phyloP scores from a whole-genome alignment of 2,888 invertebrate genomes.

The Ashinkailepas kermadecensis region DNA sequence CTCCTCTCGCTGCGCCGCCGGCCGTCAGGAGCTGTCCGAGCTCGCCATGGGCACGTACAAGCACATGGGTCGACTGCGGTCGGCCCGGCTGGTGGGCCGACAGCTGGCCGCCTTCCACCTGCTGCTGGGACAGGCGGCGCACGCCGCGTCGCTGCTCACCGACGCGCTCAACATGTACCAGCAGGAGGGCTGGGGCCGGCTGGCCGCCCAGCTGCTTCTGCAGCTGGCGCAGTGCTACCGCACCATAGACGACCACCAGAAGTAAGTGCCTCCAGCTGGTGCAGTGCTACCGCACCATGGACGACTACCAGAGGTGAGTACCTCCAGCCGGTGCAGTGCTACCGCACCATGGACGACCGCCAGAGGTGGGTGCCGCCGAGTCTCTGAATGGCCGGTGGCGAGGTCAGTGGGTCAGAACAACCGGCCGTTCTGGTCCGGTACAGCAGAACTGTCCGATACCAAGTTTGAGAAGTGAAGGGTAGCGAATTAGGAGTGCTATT shows the following conservation, averaged over 20 bases:
- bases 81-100: conserved; percentile 77
- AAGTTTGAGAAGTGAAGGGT: too few relatives aligned
- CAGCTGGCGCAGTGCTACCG: conserved; percentile 78
- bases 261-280: conserved; percentile 38
- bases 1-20: too few relatives aligned
- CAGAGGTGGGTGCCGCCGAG: too few relatives aligned
- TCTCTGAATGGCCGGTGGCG: too few relatives aligned
- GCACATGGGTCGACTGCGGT: conserved; percentile 75
- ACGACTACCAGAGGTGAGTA: too few relatives aligned
- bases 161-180: conserved; percentile 79
- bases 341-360: too few relatives aligned
- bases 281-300: too few relatives aligned
- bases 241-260: conserved; percentile 66
- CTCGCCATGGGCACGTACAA: conserved; percentile 94
- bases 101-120: conserved; percentile 87
- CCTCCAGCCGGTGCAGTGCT: too few relatives aligned
- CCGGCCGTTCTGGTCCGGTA: too few relatives aligned
- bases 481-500: too few relatives aligned
- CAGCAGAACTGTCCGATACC: too few relatives aligned
- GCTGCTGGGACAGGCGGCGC: conserved; percentile 68
- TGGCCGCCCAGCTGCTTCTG: conserved; percentile 73
- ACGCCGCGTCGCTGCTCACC: conserved; percentile 78
- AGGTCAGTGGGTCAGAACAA: too few relatives aligned
- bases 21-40: conserved; percentile 70
- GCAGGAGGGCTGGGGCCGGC: conserved; percentile 76